These are phyloP conservation scores for Apis dorsata DNA, from an alignment of 1,140 invertebrate species.

Conservation along the genomic window DNA sequence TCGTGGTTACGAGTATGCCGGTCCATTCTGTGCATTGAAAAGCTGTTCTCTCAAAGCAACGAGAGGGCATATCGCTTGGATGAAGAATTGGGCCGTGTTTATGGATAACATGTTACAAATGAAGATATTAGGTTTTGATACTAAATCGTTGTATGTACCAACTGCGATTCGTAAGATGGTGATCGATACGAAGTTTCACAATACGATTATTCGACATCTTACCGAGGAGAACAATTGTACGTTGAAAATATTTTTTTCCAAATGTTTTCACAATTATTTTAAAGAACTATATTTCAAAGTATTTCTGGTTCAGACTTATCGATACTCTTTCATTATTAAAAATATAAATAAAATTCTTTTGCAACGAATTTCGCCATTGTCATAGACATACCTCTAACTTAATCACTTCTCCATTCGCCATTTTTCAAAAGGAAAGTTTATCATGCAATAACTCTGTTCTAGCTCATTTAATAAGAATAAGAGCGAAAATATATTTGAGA, in stretches of 20 bases:
- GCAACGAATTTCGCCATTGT: too few relatives aligned
- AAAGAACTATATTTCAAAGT: too few relatives aligned
- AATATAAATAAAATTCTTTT: too few relatives aligned
- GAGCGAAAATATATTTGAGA: too few relatives aligned
- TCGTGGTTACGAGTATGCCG: slow-evolving; percentile 94
- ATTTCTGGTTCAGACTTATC: too few relatives aligned
- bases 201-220: slow-evolving; percentile 76
- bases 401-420: too few relatives aligned
- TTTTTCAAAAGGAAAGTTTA: too few relatives aligned
- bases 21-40: slow-evolving; percentile 86
- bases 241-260: neutral
- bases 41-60: slow-evolving; percentile 79
- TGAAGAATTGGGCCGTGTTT: slow-evolving; percentile 94
- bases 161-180: slow-evolving; percentile 90
- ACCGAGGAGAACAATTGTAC: slow-evolving; percentile 69
- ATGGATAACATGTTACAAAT: slow-evolving; percentile 96
- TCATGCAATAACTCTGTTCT: too few relatives aligned
- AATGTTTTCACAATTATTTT: too few relatives aligned
- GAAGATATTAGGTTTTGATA: slow-evolving; percentile 88
- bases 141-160: slow-evolving; percentile 89
- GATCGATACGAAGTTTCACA: slow-evolving; percentile 88
- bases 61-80: slow-evolving; percentile 83
- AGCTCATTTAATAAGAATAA: too few relatives aligned
- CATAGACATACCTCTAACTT: too few relatives aligned
- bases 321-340: too few relatives aligned